Evolutionary conservation across 2,113 vertebrate genomes (phyloP), one percentile per base, ranked within the genome.

Genomic region (Australoheros scitulus): DNA sequence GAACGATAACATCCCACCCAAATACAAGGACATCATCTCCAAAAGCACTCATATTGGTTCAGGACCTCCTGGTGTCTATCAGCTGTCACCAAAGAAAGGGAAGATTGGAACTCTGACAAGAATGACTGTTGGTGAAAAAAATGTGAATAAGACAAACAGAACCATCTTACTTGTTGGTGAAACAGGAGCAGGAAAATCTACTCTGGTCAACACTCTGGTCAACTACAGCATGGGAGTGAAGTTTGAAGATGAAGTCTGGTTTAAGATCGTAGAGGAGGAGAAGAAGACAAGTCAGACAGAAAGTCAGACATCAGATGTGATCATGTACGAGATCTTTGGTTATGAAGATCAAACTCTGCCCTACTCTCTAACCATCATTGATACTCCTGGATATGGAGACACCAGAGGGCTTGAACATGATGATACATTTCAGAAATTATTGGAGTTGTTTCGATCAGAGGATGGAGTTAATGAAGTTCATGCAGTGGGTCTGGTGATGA

Each of bases 401-500:
- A 52, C 7, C 1, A 2, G 2, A 8, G 50, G 50, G 3, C 7
- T 7, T 2, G 7, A 52, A 20, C 7, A 3, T 1, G 65, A 72
- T 20, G 2, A 1, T 1, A 8, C 7, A 36, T 55, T 2, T 5
- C 3, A n/a, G 2, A 82, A 36, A 15, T 10, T 83, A 1, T 34
- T 63, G 0, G 38, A 86, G 7, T 34, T 61, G 22, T 88, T 86
- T 38, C 82, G n/a, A 6, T 50, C 47, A 50, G 47, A 50, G 15
- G 15, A 50, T 3, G 47, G 47, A 50, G 47, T 50, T 50, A 47
- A 83, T 34, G 56, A 85, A 50, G 15, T 88, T 0, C 3, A 59
- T 41, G 80, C 22, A 9, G 83, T 89, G 20, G 80, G 80, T 80
- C 50, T 89, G 81, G 84, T 89, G 38, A 9, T 89, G 57, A 86